Evolutionary conservation across 2,113 vertebrate species (phyloP), one percentile per base, ranked within the genome.

Genomic region (Semnornis frantzii): DNA sequence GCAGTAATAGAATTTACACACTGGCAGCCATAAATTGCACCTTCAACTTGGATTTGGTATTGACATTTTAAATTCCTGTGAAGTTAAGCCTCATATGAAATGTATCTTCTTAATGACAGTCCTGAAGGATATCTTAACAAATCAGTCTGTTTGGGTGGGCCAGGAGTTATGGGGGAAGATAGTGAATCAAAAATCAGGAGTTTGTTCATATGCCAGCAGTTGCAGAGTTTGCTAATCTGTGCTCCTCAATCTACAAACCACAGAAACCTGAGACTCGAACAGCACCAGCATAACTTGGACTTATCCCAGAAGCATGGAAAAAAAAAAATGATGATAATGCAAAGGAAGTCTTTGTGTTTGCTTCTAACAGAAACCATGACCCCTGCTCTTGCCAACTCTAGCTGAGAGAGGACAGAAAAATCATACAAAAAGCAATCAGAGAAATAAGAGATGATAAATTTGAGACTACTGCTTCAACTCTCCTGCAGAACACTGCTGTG

Each of bases 291-390:
- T 9, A 75, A 73, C 55, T 37, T 62, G 46, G 25, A 44, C 58
- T 94, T 82, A 85, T 74, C 20, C 54, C 75, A 82, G 9, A 57
- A 72, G 70, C 31, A 34, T 46, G 50, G 48, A n/a, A 3, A 62
- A 84, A 33, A 3, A 62, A 84, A 76, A 85, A 46, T 14, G 18
- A 59, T 85, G 54, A 75, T 68, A 79, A 69, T 1, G 34, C 71
- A 87, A 85, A 89, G 18, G 24, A 82, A 80, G 65, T 9, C 66
- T 81, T 69, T 87, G 73, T 87, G n/a, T 46, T 78, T 1, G 2
- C 46, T 27, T 76, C 48, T 21, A 91, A 94, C 46, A 91, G 71
- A 95, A 95, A 78, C 80, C 74, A 65, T 68, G n/a, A 42, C 5
- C 33, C 59, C 46, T 80, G 55, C 44, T 73, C 84, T 69, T 85